These are phyloP conservation scores for Antheraea assamensis DNA, from an alignment of 2,888 invertebrate genomes.

Conservation along the genomic window DNA sequence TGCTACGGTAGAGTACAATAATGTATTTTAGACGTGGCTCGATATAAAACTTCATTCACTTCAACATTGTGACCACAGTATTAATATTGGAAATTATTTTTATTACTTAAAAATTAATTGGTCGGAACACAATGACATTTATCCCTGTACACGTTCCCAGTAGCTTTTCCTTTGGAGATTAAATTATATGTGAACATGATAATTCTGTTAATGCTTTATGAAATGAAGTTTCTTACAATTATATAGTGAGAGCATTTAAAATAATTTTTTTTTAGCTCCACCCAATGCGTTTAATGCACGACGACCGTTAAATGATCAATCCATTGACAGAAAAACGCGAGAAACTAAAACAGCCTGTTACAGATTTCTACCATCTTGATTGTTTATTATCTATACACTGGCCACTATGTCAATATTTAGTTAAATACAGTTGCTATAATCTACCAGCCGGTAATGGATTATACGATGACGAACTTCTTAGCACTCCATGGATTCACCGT, in stretches of 20 bases:
- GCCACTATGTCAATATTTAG: too few relatives aligned
- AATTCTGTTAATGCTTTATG: slow-evolving; percentile 53
- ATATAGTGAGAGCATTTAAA: slow-evolving; percentile 52
- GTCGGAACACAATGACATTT: slow-evolving; percentile 63
- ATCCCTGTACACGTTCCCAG: slow-evolving; percentile 53
- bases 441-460: too few relatives aligned
- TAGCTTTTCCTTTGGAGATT: slow-evolving; percentile 63
- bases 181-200: slow-evolving; percentile 49
- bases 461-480: too few relatives aligned
- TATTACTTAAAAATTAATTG: slow-evolving; percentile 80
- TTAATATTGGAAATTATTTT: slow-evolving; percentile 79
- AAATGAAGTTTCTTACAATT: slow-evolving; percentile 50
- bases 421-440: too few relatives aligned
- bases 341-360: too few relatives aligned
- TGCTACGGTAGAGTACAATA: slow-evolving; percentile 57
- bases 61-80: slow-evolving; percentile 39
- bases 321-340: too few relatives aligned
- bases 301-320: too few relatives aligned
- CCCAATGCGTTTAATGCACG: too few relatives aligned
- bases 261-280: too few relatives aligned
- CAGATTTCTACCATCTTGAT: too few relatives aligned
- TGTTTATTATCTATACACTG: too few relatives aligned
- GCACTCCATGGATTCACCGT: too few relatives aligned
- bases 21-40: slow-evolving; percentile 59
- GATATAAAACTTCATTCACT: slow-evolving; percentile 64